A percentile compares a stretch with the other conserved stretches of the same genome.
phyloP scores from a whole-genome alignment of 2,888 invertebrate genomes.

The Cyaniris semiargus region DNA sequence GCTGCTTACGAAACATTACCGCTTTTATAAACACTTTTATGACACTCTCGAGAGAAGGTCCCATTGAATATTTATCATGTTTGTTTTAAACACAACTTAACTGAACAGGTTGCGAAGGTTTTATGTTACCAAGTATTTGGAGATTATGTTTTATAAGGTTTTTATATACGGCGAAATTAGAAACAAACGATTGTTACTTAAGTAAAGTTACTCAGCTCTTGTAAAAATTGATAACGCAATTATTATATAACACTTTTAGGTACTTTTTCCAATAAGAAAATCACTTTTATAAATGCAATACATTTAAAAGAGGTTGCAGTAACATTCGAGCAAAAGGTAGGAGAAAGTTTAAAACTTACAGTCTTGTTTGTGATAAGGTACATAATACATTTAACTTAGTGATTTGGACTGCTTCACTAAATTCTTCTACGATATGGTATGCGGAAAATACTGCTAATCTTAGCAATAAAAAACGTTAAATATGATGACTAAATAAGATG shows the following conservation, averaged over 20 bases:
- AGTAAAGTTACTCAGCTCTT: not conserved
- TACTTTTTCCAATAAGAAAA: not conserved
- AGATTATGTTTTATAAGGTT: not conserved
- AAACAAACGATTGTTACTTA: not conserved
- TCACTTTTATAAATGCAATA: not conserved
- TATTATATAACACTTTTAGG: not conserved
- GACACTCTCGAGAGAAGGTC: not conserved
- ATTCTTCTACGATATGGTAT: not conserved
- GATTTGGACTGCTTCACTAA: not conserved
- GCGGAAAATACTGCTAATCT: not conserved
- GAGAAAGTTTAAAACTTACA: not conserved
- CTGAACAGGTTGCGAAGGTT: not conserved
- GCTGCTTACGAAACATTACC: not conserved
- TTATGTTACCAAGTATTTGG: not conserved
- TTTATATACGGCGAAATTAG: not conserved
- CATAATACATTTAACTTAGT: not conserved
- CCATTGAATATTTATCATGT: slow-evolving; percentile 1
- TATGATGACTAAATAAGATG: not conserved
- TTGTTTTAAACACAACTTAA: not conserved
- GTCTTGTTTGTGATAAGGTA: not conserved
- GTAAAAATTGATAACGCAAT: not conserved
- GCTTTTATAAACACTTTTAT: slow-evolving; percentile 15
- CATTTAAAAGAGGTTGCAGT: not conserved
- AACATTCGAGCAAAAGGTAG: not conserved
- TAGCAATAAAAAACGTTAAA: not conserved